Conservation (phyloP, 1,140 invertebrate genomes). For the Chlorops oryzae region DNA sequence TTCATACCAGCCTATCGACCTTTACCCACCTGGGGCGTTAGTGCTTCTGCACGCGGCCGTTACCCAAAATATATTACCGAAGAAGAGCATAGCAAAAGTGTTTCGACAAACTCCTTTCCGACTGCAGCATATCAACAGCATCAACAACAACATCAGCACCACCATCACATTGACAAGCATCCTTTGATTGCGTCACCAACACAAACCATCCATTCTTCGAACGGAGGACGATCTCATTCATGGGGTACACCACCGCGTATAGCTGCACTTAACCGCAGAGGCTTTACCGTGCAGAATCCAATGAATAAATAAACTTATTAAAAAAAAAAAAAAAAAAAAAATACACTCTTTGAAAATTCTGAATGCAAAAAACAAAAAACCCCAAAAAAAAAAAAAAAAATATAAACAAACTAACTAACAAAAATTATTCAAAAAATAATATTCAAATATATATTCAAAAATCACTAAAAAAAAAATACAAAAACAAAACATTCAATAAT, state of each 20-base stretch:
- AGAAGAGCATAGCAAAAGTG: conserved; percentile 14
- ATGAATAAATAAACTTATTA: conserved; percentile 26
- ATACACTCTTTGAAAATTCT: neutral
- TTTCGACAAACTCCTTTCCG: conserved; percentile 31
- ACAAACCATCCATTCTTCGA: neutral
- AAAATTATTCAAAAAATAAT: neutral
- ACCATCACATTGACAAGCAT: too few species aligned
- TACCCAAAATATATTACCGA: conserved; percentile 21
- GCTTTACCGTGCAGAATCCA: conserved; percentile 34
- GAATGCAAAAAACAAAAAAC: conserved; percentile 9
- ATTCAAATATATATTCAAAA: too few species aligned
- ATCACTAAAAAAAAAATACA: too few species aligned
- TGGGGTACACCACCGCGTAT: conserved; percentile 47
- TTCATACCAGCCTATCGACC: conserved; percentile 41
- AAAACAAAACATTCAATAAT: too few species aligned
- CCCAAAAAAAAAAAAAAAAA: conserved; percentile 6
- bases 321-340: conserved; percentile 19
- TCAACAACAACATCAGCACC: neutral
- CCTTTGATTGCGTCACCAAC: too few species aligned
- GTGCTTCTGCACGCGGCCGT: conserved; percentile 41
- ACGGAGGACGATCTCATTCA: conserved; percentile 27
- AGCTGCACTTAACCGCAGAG: conserved; percentile 42
- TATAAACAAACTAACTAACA: neutral
- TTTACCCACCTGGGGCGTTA: conserved; percentile 40
- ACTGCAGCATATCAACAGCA: conserved; percentile 4